Evolutionary conservation across 2,113 vertebrate species (phyloP).

Genomic region (Cavia porcellus): DNA sequence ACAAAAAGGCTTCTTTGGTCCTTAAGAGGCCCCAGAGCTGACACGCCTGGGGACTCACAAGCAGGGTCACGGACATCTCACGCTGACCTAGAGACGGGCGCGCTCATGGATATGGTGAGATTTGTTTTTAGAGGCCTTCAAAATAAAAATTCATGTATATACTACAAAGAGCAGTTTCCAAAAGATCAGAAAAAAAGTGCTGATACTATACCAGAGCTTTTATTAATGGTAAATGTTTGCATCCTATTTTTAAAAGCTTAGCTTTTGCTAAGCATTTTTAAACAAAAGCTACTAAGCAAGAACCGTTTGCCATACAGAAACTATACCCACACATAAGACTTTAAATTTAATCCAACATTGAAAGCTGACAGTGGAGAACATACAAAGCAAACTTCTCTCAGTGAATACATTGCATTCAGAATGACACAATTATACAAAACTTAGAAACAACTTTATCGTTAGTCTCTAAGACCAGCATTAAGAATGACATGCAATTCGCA

Average conservation of each 20-base stretch:
- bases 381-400: slow-evolving; percentile 75
- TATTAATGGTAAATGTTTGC: slow-evolving; percentile 85
- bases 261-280: slow-evolving; percentile 77
- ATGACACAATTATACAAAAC: slow-evolving; percentile 56
- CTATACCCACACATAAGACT: slow-evolving; percentile 79
- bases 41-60: not conserved
- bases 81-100: not conserved
- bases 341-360: slow-evolving; percentile 74
- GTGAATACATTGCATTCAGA: slow-evolving; percentile 62
- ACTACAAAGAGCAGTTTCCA: slow-evolving; percentile 59
- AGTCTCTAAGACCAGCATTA: slow-evolving; percentile 66
- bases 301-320: slow-evolving; percentile 81
- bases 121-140: slow-evolving; percentile 66
- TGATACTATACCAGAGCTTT: slow-evolving; percentile 77
- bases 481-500: slow-evolving; percentile 75
- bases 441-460: slow-evolving; percentile 61
- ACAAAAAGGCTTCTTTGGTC: slow-evolving; percentile 49
- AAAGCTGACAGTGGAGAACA: slow-evolving; percentile 80
- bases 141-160: slow-evolving; percentile 66
- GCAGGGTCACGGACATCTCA: not conserved
- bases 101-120: slow-evolving; percentile 46
- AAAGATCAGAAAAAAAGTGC: slow-evolving; percentile 72
- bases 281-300: slow-evolving; percentile 78
- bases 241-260: slow-evolving; percentile 85
- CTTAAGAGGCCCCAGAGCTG: slow-evolving; percentile 45